Evolutionary conservation across 2,888 invertebrate species (phyloP).

Genomic region (Cantharis flavilabris): DNA sequence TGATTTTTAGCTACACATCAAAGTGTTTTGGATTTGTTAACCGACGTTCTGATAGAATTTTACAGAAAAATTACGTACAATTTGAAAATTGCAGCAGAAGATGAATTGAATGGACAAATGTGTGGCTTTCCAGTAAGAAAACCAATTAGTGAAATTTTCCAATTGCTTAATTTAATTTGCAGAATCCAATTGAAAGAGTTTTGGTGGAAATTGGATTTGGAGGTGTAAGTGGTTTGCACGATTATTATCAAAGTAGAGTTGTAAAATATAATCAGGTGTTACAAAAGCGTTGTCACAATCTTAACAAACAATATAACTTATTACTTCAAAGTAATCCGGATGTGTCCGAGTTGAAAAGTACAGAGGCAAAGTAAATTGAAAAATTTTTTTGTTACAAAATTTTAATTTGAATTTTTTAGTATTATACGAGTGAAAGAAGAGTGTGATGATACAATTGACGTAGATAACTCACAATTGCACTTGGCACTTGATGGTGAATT

Average conservation of each 20-base stretch:
- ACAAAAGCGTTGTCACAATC: conserved; percentile 44
- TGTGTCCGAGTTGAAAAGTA: not conserved
- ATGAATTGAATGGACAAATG: conserved; percentile 52
- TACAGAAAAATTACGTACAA: conserved; percentile 56
- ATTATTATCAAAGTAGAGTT: conserved; percentile 60
- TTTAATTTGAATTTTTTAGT: conserved; percentile 27
- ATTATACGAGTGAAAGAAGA: conserved; percentile 44
- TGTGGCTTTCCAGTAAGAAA: conserved; percentile 59
- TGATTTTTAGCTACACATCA: conserved; percentile 54
- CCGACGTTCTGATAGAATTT: conserved; percentile 58
- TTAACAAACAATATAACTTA: conserved; percentile 44
- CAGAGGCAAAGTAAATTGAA: not conserved
- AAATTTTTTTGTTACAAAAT: conserved; percentile 28
- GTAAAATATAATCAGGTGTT: conserved; percentile 49
- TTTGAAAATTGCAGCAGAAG: conserved; percentile 60
- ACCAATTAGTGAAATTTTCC: not conserved
- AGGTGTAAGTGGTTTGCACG: conserved; percentile 60
- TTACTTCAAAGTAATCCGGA: not conserved
- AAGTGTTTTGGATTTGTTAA: conserved; percentile 56
- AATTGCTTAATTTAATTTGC: conserved; percentile 24
- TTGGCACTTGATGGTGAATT: conserved; percentile 45
- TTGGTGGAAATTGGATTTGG: conserved; percentile 65
- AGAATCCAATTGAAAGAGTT: conserved; percentile 66
- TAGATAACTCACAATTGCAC: conserved; percentile 47
- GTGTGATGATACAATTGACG: conserved; percentile 41